phyloP scores from a whole-genome alignment of 2,113 vertebrate species.

The Gallinago paraguaiae region DNA sequence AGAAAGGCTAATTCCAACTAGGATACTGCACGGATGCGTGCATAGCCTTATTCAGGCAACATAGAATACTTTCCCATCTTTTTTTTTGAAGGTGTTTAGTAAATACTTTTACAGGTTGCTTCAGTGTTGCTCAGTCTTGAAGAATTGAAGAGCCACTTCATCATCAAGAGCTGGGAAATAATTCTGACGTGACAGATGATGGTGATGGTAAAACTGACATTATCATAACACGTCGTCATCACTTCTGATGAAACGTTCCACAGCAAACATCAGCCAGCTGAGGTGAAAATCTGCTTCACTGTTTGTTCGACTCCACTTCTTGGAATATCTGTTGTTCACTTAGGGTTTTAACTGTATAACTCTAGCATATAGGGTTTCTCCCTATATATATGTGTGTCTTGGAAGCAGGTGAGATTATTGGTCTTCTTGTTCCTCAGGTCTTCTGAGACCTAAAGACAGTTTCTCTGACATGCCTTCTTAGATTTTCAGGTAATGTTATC shows the following conservation, averaged over 20 bases:
- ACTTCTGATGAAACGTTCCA: not conserved
- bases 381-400: not conserved
- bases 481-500: accelerated
- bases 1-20: not conserved
- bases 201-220: constrained; percentile 8
- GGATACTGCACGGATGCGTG: not conserved
- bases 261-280: not conserved
- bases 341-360: not conserved
- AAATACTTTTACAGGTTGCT: not conserved
- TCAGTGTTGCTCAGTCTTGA: not conserved
- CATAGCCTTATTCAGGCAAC: not conserved
- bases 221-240: not conserved
- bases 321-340: not conserved
- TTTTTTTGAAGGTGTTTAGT: not conserved
- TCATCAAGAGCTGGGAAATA: not conserved
- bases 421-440: not conserved
- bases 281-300: not conserved
- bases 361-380: not conserved
- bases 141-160: not conserved
- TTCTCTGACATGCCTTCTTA: not conserved
- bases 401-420: not conserved
- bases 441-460: not conserved
- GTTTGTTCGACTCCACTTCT: not conserved
- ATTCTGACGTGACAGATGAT: not conserved
- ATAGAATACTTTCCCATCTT: not conserved